These are phyloP conservation scores for Drosophila ustulata DNA, from an alignment of 2,888 invertebrate genomes.

Conservation along the genomic window DNA sequence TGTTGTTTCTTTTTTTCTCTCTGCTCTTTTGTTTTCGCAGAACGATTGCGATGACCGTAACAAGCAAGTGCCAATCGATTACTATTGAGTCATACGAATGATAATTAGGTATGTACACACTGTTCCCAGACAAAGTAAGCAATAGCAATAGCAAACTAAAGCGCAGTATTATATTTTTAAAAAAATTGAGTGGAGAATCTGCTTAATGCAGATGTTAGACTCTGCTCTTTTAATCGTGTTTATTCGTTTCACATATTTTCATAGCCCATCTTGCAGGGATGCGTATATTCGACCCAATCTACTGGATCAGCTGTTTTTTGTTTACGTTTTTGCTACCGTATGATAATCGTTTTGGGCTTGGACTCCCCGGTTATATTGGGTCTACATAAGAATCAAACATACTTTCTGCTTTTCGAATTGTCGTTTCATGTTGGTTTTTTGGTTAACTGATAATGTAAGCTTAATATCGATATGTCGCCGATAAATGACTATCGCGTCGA, in stretches of 20 bases:
- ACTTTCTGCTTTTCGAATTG: background rate
- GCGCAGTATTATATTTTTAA: background rate
- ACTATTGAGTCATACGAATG: constrained; percentile 7
- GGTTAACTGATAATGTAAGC: background rate
- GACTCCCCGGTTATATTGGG: too few species aligned
- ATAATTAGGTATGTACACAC: constrained; percentile 35
- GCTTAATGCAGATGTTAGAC: too few species aligned
- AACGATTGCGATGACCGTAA: constrained; percentile 40
- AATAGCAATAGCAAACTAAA: background rate
- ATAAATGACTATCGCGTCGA: constrained; percentile 9
- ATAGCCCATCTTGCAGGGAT: background rate
- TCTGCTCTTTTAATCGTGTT: background rate
- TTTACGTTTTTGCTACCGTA: background rate
- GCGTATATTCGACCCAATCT: background rate
- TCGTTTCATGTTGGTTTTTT: background rate
- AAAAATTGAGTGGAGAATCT: too few species aligned
- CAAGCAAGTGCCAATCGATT: constrained; percentile 42
- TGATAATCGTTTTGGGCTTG: too few species aligned
- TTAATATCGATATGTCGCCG: background rate
- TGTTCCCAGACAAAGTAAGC: background rate
- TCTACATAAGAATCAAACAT: too few species aligned
- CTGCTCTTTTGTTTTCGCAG: constrained; percentile 70
- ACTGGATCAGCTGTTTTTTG: constrained; percentile 15
- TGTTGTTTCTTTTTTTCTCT: constrained; percentile 55
- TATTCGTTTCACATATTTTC: background rate